Conservation (phyloP, 2,888 invertebrate genomes). For the Clitarchus hookeri region DNA sequence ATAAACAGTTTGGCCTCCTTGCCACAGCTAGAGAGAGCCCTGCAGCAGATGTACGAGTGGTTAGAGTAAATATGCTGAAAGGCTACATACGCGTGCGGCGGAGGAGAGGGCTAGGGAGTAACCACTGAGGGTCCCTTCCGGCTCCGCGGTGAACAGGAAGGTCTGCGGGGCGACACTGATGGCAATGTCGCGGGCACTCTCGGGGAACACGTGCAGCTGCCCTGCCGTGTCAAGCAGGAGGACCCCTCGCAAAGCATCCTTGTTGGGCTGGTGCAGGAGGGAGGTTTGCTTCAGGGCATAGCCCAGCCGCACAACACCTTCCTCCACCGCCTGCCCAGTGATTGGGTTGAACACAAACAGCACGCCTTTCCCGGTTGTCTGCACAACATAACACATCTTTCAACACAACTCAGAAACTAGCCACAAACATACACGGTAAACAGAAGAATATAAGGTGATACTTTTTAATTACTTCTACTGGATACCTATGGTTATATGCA, state of each 20-base stretch:
- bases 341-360: conserved; percentile 89
- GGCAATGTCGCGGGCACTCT: conserved; percentile 57
- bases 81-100: conserved; percentile 49
- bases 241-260: conserved; percentile 77
- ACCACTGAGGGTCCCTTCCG: conserved; percentile 64
- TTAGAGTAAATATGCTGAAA: no score
- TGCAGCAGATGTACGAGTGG: no score
- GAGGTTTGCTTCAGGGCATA: conserved; percentile 76
- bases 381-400: conserved; percentile 28
- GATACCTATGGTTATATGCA: no score
- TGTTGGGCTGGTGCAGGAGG: conserved; percentile 70
- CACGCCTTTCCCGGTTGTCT: conserved; percentile 70
- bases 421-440: no score
- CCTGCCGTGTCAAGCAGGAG: conserved; percentile 72
- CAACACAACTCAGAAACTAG: no score
- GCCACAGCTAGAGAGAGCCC: no score
- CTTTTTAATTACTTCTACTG: no score
- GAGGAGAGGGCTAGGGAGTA: conserved; percentile 60
- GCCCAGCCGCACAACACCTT: conserved; percentile 58
- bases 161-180: conserved; percentile 59
- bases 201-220: conserved; percentile 71
- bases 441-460: no score
- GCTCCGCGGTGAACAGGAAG: conserved; percentile 69
- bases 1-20: not conserved
- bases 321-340: conserved; percentile 65